A percentile compares a stretch with the other conserved stretches of the same genome.
Evolutionary conservation across 2,113 vertebrate species (phyloP).

Genomic region (Pungitius pungitius): DNA sequence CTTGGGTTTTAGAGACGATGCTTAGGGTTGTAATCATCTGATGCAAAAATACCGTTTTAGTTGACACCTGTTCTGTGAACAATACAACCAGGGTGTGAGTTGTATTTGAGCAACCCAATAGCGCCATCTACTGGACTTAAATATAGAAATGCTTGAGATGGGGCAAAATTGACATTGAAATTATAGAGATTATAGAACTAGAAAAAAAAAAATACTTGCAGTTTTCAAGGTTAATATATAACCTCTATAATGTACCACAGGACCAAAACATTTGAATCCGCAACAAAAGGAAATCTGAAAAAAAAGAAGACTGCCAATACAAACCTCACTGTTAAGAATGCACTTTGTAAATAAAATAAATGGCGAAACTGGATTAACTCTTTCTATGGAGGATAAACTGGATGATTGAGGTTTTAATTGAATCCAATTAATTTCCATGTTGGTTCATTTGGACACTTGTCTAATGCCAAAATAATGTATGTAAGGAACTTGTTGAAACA

Average conservation of each 20-base stretch:
- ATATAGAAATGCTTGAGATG: background rate
- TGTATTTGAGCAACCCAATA: background rate
- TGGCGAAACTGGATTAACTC: conserved; percentile 53
- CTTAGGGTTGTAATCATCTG: background rate
- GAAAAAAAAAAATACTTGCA: background rate
- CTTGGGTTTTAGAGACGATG: background rate
- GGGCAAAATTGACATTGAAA: background rate
- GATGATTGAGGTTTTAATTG: conserved; percentile 46
- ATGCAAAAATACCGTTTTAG: background rate
- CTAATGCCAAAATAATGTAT: conserved; percentile 29
- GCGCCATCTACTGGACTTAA: conserved; percentile 57
- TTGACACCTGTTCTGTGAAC: conserved; percentile 44
- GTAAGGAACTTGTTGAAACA: conserved; percentile 10
- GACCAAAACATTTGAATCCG: background rate
- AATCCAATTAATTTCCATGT: conserved; percentile 23
- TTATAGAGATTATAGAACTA: background rate
- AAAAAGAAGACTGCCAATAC: background rate
- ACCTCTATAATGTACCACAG: background rate
- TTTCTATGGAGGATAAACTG: conserved; percentile 56
- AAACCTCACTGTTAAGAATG: conserved; percentile 43
- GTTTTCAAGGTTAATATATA: conserved; percentile 21
- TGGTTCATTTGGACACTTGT: conserved; percentile 9
- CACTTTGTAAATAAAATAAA: conserved; percentile 40
- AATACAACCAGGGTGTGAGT: background rate
- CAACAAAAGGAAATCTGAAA: conserved; percentile 14